phyloP scores from a whole-genome alignment of 2,888 invertebrate species.

The Leucozona laternaria region DNA sequence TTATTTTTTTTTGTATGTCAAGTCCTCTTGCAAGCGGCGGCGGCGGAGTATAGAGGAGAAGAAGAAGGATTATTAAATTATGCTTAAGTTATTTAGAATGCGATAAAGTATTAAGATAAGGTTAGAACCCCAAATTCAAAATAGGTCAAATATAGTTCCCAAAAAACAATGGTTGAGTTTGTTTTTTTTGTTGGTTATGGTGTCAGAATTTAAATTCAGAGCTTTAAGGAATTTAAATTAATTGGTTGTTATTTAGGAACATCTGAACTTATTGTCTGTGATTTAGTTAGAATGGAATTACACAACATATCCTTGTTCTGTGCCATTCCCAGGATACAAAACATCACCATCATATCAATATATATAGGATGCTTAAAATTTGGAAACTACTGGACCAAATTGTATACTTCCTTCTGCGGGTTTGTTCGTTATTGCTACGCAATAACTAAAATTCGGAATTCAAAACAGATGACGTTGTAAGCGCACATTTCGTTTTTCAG shows the following conservation, averaged over 20 bases:
- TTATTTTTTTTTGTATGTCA: not conserved
- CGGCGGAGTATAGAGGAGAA: not conserved
- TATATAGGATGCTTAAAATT: no score
- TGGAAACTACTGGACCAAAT: no score
- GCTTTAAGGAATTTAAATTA: not conserved
- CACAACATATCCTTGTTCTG: no score
- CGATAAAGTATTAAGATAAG: not conserved
- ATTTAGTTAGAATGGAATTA: no score
- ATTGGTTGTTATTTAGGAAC: not conserved
- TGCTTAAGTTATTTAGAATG: not conserved
- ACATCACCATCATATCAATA: no score
- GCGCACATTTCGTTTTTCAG: no score
- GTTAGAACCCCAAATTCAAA: not conserved
- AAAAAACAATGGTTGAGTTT: not conserved
- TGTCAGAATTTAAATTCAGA: not conserved
- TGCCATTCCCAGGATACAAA: no score
- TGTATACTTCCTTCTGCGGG: no score
- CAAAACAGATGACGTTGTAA: no score
- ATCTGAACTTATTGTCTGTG: not conserved
- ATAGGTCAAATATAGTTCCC: not conserved
- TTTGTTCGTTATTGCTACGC: no score
- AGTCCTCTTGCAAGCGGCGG: not conserved
- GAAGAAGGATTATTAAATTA: slow-evolving; percentile 15
- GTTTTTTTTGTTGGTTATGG: not conserved
- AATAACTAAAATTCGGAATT: no score